Percentiles rank a stretch among this genome's conserved stretches.
These are phyloP conservation scores for Scaptomyza polygonia DNA, from an alignment of 2,888 invertebrate genomes.

Conservation along the genomic window DNA sequence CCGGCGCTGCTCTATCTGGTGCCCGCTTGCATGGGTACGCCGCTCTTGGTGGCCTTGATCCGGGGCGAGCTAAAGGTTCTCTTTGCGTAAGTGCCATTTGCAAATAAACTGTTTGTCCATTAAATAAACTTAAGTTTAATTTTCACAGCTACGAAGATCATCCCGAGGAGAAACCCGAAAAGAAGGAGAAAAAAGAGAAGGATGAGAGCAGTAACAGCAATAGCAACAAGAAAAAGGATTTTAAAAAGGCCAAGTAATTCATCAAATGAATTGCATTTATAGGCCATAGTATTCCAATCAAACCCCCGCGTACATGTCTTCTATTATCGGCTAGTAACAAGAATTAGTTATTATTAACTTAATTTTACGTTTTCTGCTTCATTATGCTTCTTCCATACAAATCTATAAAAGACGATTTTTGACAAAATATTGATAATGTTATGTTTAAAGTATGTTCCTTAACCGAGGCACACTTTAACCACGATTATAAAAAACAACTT, in stretches of 20 bases:
- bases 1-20: conserved; percentile 98
- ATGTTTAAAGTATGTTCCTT: conserved; percentile 54
- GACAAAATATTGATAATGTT: conserved; percentile 18
- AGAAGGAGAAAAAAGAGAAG: conserved; percentile 82
- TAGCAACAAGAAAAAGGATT: conserved; percentile 83
- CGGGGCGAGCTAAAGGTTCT: conserved; percentile 95
- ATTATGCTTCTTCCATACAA: conserved; percentile 29
- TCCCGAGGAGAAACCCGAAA: conserved; percentile 85
- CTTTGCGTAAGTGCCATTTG: conserved; percentile 90
- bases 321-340: conserved; percentile 42
- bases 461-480: conserved; percentile 52
- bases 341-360: conserved; percentile 10
- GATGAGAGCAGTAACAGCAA: conserved; percentile 57
- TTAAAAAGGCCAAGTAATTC: conserved; percentile 83
- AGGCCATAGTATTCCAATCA: conserved; percentile 3
- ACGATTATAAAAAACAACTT: conserved; percentile 35
- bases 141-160: conserved; percentile 88
- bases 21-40: conserved; percentile 97
- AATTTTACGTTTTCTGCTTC: conserved; percentile 31
- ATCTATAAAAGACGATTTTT: conserved; percentile 60
- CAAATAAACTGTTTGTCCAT: no score
- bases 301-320: conserved; percentile 45
- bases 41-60: conserved; percentile 93
- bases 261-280: conserved; percentile 3
- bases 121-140: neutral